Percentiles rank a stretch among this genome's conserved stretches.
Conservation (phyloP, 2,113 vertebrate species). For the Gila orcuttii region DNA sequence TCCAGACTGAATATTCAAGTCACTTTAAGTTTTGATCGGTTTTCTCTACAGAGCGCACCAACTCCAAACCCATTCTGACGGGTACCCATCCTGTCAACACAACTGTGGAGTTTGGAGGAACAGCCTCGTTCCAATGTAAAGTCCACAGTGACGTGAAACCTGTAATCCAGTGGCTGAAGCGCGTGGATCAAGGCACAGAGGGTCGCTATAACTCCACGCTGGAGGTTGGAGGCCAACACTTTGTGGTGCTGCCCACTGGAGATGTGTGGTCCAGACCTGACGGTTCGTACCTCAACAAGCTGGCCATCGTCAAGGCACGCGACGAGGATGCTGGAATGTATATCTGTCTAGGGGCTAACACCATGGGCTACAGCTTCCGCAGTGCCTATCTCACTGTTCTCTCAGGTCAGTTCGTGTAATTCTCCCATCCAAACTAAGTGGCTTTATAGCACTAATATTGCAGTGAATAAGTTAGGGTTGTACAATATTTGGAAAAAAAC, state of each 20-base stretch:
- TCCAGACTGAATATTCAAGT: not conserved
- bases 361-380: slow-evolving; percentile 71
- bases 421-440: not conserved
- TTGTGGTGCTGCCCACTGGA: slow-evolving; percentile 67
- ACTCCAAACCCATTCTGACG: slow-evolving; percentile 68
- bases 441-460: not conserved
- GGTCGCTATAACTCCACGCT: slow-evolving; percentile 66
- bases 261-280: slow-evolving; percentile 72
- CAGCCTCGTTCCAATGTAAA: slow-evolving; percentile 70
- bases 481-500: no score
- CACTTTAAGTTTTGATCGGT: not conserved
- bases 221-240: slow-evolving; percentile 69
- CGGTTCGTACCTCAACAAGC: slow-evolving; percentile 72
- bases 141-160: slow-evolving; percentile 71
- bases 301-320: slow-evolving; percentile 64
- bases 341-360: slow-evolving; percentile 72
- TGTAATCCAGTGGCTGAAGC: slow-evolving; percentile 70
- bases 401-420: slow-evolving; percentile 57
- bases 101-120: slow-evolving; percentile 69
- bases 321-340: slow-evolving; percentile 72
- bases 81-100: slow-evolving; percentile 71
- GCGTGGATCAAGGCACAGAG: slow-evolving; percentile 64
- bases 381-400: slow-evolving; percentile 70
- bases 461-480: no score
- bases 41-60: slow-evolving; percentile 63